phyloP scores from a whole-genome alignment of 2,797 vertebrate genomes.

The Enteromius thamalakanensis region DNA sequence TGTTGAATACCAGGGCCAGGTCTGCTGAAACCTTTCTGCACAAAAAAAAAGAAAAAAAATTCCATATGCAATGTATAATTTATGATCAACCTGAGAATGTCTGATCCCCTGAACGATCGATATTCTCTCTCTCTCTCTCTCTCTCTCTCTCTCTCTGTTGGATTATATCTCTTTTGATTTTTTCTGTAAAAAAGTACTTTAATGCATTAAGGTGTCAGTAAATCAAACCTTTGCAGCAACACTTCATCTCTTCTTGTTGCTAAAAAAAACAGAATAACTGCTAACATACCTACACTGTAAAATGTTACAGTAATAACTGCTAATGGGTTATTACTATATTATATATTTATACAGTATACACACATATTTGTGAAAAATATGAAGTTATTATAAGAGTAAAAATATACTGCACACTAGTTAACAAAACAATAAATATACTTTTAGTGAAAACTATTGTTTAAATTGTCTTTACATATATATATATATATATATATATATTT shows the following conservation, averaged over 20 bases:
- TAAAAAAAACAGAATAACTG: no score
- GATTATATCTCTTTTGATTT: constrained; percentile 10
- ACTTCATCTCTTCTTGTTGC: no score
- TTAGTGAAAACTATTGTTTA: neutral
- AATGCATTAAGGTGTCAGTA: neutral
- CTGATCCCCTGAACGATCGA: constrained; percentile 19
- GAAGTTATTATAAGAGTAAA: neutral
- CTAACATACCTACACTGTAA: no score
- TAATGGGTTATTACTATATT: no score
- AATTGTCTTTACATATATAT: neutral
- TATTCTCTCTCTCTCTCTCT: neutral
- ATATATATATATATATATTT: neutral
- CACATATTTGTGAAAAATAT: neutral
- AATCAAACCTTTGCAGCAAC: constrained; percentile 14
- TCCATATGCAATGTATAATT: constrained; percentile 40
- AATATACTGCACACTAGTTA: neutral
- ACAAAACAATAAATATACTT: no score
- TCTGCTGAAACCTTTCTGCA: constrained; percentile 21
- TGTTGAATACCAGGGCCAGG: constrained; percentile 20
- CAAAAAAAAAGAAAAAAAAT: neutral
- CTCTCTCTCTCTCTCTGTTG: neutral
- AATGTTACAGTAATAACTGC: no score
- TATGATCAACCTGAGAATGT: constrained; percentile 41
- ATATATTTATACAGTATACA: no score
- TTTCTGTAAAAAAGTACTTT: neutral